Evolutionary conservation across 2,797 vertebrate genomes (phyloP).

Genomic region (Staurois parvus): DNA sequence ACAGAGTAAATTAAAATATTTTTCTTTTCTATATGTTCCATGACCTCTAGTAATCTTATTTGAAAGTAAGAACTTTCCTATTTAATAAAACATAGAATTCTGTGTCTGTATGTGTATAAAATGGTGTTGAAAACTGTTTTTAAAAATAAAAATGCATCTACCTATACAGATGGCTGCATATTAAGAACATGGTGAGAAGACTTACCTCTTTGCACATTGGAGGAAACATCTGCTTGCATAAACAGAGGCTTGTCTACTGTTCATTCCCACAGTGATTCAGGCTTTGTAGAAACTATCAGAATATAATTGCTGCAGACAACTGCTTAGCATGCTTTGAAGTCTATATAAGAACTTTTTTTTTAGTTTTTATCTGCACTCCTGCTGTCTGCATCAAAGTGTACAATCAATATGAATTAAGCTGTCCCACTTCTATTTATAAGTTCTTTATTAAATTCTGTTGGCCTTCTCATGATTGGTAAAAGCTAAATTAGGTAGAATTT

Average conservation of each 20-base stretch:
- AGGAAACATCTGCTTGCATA: conserved; percentile 62
- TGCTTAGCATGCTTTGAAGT: conserved; percentile 73
- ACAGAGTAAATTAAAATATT: too few species aligned
- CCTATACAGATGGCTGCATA: conserved; percentile 10
- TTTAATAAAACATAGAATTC: neutral
- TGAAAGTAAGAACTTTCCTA: neutral
- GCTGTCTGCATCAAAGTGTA: conserved; percentile 70
- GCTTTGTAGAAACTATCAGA: conserved; percentile 63
- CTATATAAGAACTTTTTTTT: conserved; percentile 69
- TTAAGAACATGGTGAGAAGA: conserved; percentile 1
- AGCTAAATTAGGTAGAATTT: conserved; percentile 57
- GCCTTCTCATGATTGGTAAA: conserved; percentile 68
- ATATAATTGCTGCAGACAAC: conserved; percentile 69
- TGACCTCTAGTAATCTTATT: too few species aligned
- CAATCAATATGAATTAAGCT: conserved; percentile 75
- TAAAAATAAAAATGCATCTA: neutral
- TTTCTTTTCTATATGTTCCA: too few species aligned
- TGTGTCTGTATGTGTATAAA: neutral
- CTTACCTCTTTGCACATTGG: conserved; percentile 5
- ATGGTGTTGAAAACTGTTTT: neutral
- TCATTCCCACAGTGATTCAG: conserved; percentile 63
- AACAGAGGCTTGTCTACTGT: conserved; percentile 60
- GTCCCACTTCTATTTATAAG: conserved; percentile 69
- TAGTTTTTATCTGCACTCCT: conserved; percentile 72
- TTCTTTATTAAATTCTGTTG: conserved; percentile 69